These are phyloP conservation scores for Netelia fuscicornis DNA, from an alignment of 2,888 invertebrate genomes.

Conservation along the genomic window DNA sequence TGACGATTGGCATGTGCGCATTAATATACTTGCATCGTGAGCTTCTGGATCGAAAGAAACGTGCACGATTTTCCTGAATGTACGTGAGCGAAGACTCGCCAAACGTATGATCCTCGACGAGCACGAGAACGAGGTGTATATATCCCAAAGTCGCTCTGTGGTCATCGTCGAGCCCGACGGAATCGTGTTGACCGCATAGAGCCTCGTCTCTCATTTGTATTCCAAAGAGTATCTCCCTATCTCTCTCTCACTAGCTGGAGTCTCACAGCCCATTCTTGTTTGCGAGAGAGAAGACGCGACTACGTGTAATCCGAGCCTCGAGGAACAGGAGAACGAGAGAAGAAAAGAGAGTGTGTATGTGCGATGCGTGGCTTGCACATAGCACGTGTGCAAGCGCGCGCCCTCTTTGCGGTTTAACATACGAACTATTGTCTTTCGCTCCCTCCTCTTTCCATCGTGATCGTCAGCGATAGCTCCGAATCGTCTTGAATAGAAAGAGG, in stretches of 20 bases:
- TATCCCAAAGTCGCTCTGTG: not conserved
- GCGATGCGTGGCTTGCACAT: constrained; percentile 26
- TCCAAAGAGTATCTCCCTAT: not conserved
- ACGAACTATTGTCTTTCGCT: constrained; percentile 30
- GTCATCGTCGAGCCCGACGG: not conserved
- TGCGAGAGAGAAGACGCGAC: not conserved
- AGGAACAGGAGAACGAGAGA: constrained; percentile 9
- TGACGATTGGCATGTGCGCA: not conserved
- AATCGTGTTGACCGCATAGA: constrained; percentile 25
- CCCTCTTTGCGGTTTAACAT: constrained; percentile 23
- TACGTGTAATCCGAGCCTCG: not conserved
- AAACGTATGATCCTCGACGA: constrained; percentile 15
- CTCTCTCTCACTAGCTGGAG: not conserved
- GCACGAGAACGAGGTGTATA: not conserved
- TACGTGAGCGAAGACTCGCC: not conserved
- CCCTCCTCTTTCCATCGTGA: constrained; percentile 1
- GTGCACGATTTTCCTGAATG: not conserved
- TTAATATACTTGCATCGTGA: not conserved
- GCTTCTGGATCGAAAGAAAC: not conserved
- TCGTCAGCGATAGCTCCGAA: not conserved
- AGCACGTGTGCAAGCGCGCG: constrained; percentile 32
- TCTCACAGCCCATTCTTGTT: constrained; percentile 6
- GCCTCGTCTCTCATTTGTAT: constrained; percentile 29
- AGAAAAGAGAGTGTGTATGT: not conserved
- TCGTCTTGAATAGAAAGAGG: constrained; percentile 1